Percentiles rank a stretch among this genome's conserved stretches.
phyloP scores from a whole-genome alignment of 2,113 vertebrate genomes.

The Grammomys surdaster region DNA sequence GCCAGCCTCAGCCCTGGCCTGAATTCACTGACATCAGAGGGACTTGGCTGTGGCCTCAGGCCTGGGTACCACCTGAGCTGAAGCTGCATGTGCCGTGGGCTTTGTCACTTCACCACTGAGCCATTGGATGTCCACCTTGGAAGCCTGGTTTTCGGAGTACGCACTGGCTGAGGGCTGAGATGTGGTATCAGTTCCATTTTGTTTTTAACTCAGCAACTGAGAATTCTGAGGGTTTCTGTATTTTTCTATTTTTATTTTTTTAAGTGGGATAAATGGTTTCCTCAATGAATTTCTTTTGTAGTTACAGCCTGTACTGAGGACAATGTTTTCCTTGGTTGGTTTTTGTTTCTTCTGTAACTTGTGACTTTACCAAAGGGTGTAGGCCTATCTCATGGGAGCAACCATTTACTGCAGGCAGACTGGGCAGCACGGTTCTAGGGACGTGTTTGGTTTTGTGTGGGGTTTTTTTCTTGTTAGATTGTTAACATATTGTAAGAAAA shows the following conservation, averaged over 20 bases:
- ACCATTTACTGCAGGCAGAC: constrained; percentile 84
- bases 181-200: constrained; percentile 39
- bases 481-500: constrained; percentile 81
- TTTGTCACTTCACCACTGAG: constrained; percentile 81
- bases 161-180: neutral
- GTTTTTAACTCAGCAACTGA: constrained; percentile 73
- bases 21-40: constrained; percentile 71
- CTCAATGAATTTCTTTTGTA: constrained; percentile 74
- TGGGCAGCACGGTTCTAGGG: constrained; percentile 76
- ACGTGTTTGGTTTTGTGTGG: neutral
- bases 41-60: constrained; percentile 9
- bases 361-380: constrained; percentile 84
- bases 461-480: constrained; percentile 70
- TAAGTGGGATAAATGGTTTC: constrained; percentile 13
- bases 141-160: neutral
- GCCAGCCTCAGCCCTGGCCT: neutral
- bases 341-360: constrained; percentile 53
- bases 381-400: constrained; percentile 86
- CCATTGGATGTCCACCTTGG: constrained; percentile 56
- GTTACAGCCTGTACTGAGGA: constrained; percentile 53
- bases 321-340: neutral
- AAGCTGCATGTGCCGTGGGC: constrained; percentile 85
- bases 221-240: constrained; percentile 38
- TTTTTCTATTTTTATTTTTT: neutral
- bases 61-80: constrained; percentile 55